These are phyloP conservation scores for Sorex fumeus DNA, from an alignment of 2,113 vertebrate species.

Conservation along the genomic window DNA sequence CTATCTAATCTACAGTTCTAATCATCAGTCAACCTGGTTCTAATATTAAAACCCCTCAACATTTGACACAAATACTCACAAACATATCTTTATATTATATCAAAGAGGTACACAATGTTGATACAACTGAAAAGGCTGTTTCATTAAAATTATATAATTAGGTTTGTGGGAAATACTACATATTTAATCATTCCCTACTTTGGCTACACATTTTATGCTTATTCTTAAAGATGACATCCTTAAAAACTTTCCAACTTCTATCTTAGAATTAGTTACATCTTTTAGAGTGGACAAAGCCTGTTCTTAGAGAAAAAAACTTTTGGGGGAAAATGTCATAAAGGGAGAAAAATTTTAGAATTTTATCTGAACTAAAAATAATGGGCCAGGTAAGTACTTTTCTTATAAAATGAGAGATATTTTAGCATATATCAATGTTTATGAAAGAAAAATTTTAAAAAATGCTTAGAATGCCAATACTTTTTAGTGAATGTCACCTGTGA, in stretches of 20 bases:
- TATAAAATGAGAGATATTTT: not conserved
- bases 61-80: no score
- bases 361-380: not conserved
- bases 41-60: not conserved
- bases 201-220: not conserved
- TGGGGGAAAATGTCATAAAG: not conserved
- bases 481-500: not conserved
- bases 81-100: not conserved
- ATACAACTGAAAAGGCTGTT: not conserved
- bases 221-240: not conserved
- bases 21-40: not conserved
- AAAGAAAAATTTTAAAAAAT: not conserved
- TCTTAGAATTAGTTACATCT: not conserved
- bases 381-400: not conserved
- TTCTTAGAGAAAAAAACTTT: not conserved
- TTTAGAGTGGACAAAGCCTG: not conserved
- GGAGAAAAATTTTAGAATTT: not conserved
- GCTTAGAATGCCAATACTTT: not conserved
- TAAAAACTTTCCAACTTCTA: not conserved
- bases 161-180: not conserved
- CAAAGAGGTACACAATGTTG: not conserved
- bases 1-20: not conserved
- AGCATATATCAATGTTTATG: constrained; percentile 1
- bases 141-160: not conserved
- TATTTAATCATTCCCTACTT: not conserved